Evolutionary conservation across 2,888 invertebrate species (phyloP), one percentile per base, ranked within the genome.

Genomic region (Drosophila subquinaria): DNA sequence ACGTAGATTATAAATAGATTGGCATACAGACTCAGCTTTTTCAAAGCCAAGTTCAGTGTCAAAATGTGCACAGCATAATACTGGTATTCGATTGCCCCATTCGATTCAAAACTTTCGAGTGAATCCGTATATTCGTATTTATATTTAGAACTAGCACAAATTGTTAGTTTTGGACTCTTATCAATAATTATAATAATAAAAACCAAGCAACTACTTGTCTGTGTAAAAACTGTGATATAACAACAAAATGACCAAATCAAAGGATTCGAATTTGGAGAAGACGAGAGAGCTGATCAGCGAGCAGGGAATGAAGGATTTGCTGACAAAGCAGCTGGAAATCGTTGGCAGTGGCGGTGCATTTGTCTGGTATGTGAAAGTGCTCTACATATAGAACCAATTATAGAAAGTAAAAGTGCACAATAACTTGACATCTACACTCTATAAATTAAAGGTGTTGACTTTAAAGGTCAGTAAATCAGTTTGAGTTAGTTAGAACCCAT

Each of bases 321-420:
- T 93, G 6, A 90, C 90, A 56, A 90, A 91, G 68, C 92, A 93
- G 77, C 67, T 93, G 72, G 93, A 92, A 63, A 72, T 89, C 0
- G 80, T 90, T 15, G 93, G 92, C 53, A 90, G 83, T 61, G 92
- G 92, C n/a, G 92, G 93, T 23, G 86, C 86, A 53, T 93, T 92
- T 88, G 92, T 93, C 45, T 93, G 93, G 93, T 93, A 90, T 50
- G 57, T 73, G 3, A 1, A 6, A 20, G 20, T 8, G 13, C 5
- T n/a, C 5, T n/a, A n/a, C n/a, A n/a, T 9, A 33, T 13, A 20
- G 27, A 10, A 36, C 30, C 11, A 13, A 35, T 15, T 10, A 47
- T 40, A 27, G 10, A 11, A 27, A 27, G 38, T 53, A 40, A 15
- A 53, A 52, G 43, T 20, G 17, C 11, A 11, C 20, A 20, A 20